Base-by-base conservation (phyloP, 1,140 invertebrate genomes). In the Aradophagus sp. region DNA sequence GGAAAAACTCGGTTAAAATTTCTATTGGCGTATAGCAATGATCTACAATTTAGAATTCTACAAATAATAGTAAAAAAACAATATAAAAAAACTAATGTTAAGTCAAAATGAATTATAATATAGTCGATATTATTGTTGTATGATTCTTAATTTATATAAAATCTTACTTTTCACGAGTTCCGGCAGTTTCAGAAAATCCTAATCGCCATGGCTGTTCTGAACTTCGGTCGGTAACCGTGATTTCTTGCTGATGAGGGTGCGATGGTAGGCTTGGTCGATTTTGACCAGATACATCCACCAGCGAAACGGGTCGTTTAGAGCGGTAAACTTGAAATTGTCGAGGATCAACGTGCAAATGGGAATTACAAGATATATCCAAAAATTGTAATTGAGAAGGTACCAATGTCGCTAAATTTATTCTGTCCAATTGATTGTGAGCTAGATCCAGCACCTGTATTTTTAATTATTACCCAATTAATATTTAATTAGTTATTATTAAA, bases 181-280 rank as follows among this genome's bases (percentile, higher is more conserved):
- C 93, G 1, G 93, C 89, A n/a, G 93, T 92, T 86, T 95, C 93
- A 0, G 93, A 93, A 84, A 95, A 95, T 34, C 93, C 93, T n/a
- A 93, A 86, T 20, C 87, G 88, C 93, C 93, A 95, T 0, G 90
- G 90, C 5, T 89, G 88, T 48, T 88, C 87, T 1, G 84, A 84
- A 50, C 84, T 86, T 62, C 87, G 76, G 62, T 88, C 87, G 66
- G 88, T 85, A 44, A 88, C 86, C 58, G 86, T 87, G 44, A 84
- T 84, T 77, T 89, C 89, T 69, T 90, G 89, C 29, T 89, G 87
- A 74, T 88, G 88, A 7, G 90, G 89, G 73, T 88, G 81, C 2
- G 90, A 88, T 44, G 91, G 91, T 11, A 92, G 72, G 48, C 86
- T 88, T 0, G 87, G 87, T 23, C 91, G 83, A 78, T 93, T 93